Evolutionary conservation across 2,113 vertebrate genomes (phyloP).

Genomic region (Cyanoderma ruficeps): DNA sequence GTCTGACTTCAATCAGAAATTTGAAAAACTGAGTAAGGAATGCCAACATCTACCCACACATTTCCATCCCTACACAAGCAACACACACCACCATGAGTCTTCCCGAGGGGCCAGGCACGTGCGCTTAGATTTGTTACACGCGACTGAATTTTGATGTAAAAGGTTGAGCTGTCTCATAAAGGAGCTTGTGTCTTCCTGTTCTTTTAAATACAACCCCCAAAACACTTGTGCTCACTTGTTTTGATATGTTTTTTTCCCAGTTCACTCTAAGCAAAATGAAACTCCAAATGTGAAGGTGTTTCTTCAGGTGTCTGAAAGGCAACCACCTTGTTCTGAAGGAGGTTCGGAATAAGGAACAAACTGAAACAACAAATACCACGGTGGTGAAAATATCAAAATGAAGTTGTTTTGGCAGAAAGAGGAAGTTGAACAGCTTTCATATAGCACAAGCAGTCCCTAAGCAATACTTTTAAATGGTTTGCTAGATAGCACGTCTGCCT

Average conservation of each 20-base stretch:
- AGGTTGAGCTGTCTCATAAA: not conserved
- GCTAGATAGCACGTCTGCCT: not conserved
- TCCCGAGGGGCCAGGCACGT: not conserved
- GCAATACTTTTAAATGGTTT: conserved; percentile 23
- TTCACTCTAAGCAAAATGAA: not conserved
- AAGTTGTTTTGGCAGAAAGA: conserved; percentile 23
- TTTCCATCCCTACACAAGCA: not conserved
- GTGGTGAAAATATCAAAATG: not conserved
- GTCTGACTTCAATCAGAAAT: not conserved
- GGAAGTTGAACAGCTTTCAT: conserved; percentile 41
- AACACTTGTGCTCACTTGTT: not conserved
- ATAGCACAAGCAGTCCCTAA: conserved; percentile 6
- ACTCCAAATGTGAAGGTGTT: not conserved
- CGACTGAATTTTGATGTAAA: not conserved
- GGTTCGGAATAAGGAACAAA: not conserved
- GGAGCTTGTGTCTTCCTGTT: not conserved
- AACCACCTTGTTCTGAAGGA: not conserved
- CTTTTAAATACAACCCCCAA: not conserved
- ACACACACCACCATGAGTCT: not conserved
- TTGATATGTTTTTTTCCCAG: not conserved
- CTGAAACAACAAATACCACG: not conserved
- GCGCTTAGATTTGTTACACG: not conserved
- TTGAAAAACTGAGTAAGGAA: not conserved
- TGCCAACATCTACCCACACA: not conserved
- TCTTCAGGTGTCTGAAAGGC: not conserved